Evolutionary conservation across 2,113 vertebrate genomes (phyloP), one percentile per base, ranked within the genome.

Genomic region (Probosciger aterrimus): DNA sequence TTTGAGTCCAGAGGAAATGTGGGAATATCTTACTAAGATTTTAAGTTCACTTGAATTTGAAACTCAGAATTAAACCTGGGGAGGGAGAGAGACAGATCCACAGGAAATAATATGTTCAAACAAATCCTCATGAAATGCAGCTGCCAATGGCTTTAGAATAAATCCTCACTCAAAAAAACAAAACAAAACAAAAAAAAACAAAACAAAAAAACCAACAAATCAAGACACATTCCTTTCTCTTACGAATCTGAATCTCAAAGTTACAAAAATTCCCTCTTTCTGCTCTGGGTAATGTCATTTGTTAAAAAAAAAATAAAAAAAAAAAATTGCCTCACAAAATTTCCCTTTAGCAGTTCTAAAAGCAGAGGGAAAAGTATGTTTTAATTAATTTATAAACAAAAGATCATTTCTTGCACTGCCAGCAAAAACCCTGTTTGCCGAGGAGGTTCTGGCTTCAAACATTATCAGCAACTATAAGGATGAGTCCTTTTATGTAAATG

Each of bases 401-500:
- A 84, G 55, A 53, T 59, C 92, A 93, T 86, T 86, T 97, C 90
- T 60, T 93, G 88, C 64, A 50, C 37, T 89, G 87, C 88, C 90
- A 97, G 95, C 92, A 96, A 95, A 96, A 96, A 95, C 74, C 59
- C 90, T 55, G n/a, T 95, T 95, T 95, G 81, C 94, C 59, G 28
- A 75, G 53, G 93, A 96, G 87, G 57, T 73, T 96, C 94, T 74
- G 78, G 92, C 92, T 96, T 97, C 96, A 93, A 93, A 79, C 70
- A 95, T 95, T 97, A 97, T 97, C 96, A 97, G 97, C 92, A 96
- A 97, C 96, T 96, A 96, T 96, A 97, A 97, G 97, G 91, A 98
- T 96, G 96, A 97, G 97, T 96, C 97, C 89, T 98, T 97, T 97
- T 98, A 98, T 98, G 97, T 97, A 98, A 98, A 98, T 98, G 91